Evolutionary conservation across 2,888 invertebrate genomes (phyloP).

Genomic region (Amphipoea oculea): DNA sequence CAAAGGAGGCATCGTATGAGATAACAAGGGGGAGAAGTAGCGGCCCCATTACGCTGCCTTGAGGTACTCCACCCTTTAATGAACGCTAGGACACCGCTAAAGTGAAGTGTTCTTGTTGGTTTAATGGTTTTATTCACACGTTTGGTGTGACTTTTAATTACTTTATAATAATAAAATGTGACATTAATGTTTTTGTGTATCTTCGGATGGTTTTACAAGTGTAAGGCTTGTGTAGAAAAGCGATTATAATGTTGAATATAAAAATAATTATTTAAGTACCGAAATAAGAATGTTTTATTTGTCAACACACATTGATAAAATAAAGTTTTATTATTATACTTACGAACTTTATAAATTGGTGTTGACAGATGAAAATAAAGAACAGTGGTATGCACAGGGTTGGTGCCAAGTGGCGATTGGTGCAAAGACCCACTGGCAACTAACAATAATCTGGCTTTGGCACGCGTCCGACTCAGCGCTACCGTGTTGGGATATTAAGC

Average conservation of each 20-base stretch:
- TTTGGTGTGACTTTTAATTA: constrained; percentile 70
- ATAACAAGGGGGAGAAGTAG: constrained; percentile 84
- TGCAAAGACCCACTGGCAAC: constrained; percentile 66
- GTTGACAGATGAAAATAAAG: constrained; percentile 66
- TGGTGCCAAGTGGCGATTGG: constrained; percentile 70
- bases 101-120: constrained; percentile 75
- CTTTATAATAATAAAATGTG: constrained; percentile 58
- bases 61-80: constrained; percentile 77
- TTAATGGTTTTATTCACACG: constrained; percentile 73
- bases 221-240: constrained; percentile 2
- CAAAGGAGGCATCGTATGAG: constrained; percentile 84
- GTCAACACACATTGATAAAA: constrained; percentile 1
- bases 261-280: neutral
- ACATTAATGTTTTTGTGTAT: constrained; percentile 48
- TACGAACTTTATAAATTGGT: constrained; percentile 57
- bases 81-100: constrained; percentile 77
- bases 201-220: constrained; percentile 25
- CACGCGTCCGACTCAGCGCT: constrained; percentile 63
- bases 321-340: constrained; percentile 33
- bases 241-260: neutral
- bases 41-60: constrained; percentile 85
- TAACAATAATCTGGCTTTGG: constrained; percentile 73
- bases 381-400: constrained; percentile 44
- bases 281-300: neutral
- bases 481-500: constrained; percentile 59